Base-by-base conservation (phyloP, 1,140 invertebrate genomes). In the Rhyacophila brunnea region DNA sequence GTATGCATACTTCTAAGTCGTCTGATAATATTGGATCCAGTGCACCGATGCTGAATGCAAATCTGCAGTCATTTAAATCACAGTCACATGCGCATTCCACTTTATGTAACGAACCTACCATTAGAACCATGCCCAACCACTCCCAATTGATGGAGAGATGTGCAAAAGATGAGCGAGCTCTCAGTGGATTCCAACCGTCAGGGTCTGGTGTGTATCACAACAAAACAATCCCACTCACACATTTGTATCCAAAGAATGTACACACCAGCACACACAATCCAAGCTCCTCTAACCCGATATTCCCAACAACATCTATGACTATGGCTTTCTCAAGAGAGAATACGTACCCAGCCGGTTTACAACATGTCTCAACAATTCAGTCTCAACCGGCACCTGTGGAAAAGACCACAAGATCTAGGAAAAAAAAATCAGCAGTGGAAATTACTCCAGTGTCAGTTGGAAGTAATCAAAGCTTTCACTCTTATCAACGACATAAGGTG, bases 131-230 rank as follows among this genome's bases (percentile, higher is more conserved):
- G 53, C 74, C 79, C 7, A 82, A 78, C 68, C 70, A 84, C 36
- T 80, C 82, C n/a, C 82, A 83, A 67, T 82, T 85, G 68, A 73
- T 84, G 18, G 83, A 84, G 53, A 67, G 82, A 28, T 84, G 80
- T 65, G 70, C 74, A 13, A 79, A 80, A 60, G 80, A 83, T 20
- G 81, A 84, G 60, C 70, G 79, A 57, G 77, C 81, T 67, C 60
- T 81, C 73, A 66, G 70, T 64, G 47, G 71, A 62, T 63, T 72
- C 66, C 66, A 71, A 66, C 18, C 70, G 9, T 42, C 64, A 32
- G 52, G 35, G 23, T 42, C 74, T 0, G 67, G 77, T 32, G 48
- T 75, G 6, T 77, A 75, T 42, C 69, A 76, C 42, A 79, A 82
- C 23, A 82, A 82, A 61, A 71, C 68, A 36, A 73, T 77, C 58